A percentile compares a stretch with the other conserved stretches of the same genome.
phyloP scores from a whole-genome alignment of 2,113 vertebrate genomes.

The Saguinus midas region DNA sequence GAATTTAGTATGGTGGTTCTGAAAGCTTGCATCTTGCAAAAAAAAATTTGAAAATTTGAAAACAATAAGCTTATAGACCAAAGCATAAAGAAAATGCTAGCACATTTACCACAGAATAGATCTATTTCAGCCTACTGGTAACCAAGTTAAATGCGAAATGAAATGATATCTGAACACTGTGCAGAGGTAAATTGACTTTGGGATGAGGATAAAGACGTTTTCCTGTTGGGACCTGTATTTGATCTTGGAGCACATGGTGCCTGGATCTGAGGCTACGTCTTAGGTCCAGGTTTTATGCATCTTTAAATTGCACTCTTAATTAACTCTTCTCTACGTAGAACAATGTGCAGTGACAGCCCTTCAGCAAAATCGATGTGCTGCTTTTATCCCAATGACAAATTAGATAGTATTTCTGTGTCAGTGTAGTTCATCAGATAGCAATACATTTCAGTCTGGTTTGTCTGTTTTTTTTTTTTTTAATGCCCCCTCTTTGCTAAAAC shows the following conservation, averaged over 20 bases:
- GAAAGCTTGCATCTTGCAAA: background rate
- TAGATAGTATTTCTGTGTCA: constrained; percentile 22
- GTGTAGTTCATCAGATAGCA: constrained; percentile 40
- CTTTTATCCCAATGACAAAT: constrained; percentile 52
- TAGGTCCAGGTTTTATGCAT: background rate
- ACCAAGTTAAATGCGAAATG: background rate
- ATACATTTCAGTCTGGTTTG: background rate
- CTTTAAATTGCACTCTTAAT: background rate
- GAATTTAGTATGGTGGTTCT: background rate
- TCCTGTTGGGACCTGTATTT: background rate
- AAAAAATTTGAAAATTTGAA: background rate
- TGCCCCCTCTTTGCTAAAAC: background rate
- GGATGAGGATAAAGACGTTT: background rate
- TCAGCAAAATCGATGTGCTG: constrained; percentile 36
- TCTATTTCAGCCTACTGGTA: background rate
- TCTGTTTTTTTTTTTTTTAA: background rate
- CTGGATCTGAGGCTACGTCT: no score
- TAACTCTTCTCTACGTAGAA: background rate
- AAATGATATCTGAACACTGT: background rate
- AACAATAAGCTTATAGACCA: background rate
- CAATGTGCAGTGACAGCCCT: background rate
- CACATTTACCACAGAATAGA: no score
- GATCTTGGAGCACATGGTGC: background rate
- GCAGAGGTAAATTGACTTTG: background rate
- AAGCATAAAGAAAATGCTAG: background rate